A percentile compares a stretch with the other conserved stretches of the same genome.
Evolutionary conservation across 2,797 vertebrate species (phyloP).

Genomic region (Cyclopterus lumpus): DNA sequence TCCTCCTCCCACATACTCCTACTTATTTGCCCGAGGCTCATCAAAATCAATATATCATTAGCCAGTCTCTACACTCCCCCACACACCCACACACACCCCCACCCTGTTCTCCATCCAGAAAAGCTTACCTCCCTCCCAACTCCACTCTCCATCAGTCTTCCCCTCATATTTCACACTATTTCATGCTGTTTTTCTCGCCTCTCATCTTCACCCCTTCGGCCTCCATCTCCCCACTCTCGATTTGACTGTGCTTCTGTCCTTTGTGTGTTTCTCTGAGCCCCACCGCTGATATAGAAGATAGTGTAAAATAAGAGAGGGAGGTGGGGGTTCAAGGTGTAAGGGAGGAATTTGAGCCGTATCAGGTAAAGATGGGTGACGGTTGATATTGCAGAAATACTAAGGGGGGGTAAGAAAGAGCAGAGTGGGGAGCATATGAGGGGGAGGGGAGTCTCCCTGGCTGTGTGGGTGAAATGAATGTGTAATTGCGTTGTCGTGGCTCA

Average conservation of each 20-base stretch:
- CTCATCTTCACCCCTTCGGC: slow-evolving; percentile 52
- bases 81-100: background rate
- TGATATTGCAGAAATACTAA: slow-evolving; percentile 33
- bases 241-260: slow-evolving; percentile 33
- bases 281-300: slow-evolving; percentile 23
- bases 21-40: slow-evolving; percentile 68
- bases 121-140: slow-evolving; percentile 16
- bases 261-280: slow-evolving; percentile 49
- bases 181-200: slow-evolving; percentile 58
- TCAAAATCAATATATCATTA: slow-evolving; percentile 83
- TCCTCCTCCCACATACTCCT: slow-evolving; percentile 69
- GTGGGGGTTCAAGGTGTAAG: slow-evolving; percentile 48
- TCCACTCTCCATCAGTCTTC: slow-evolving; percentile 42
- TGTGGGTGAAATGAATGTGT: slow-evolving; percentile 79
- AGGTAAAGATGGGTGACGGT: slow-evolving; percentile 39
- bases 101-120: slow-evolving; percentile 35
- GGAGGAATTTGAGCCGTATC: slow-evolving; percentile 40
- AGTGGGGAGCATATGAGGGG: slow-evolving; percentile 49
- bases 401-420: slow-evolving; percentile 21
- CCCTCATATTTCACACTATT: slow-evolving; percentile 63
- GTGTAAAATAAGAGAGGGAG: slow-evolving; percentile 26
- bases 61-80: slow-evolving; percentile 58
- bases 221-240: slow-evolving; percentile 44
- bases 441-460: slow-evolving; percentile 53
- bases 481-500: slow-evolving; percentile 79